Conservation (phyloP, 2,888 invertebrate species). For the Zootermopsis nevadensis region DNA sequence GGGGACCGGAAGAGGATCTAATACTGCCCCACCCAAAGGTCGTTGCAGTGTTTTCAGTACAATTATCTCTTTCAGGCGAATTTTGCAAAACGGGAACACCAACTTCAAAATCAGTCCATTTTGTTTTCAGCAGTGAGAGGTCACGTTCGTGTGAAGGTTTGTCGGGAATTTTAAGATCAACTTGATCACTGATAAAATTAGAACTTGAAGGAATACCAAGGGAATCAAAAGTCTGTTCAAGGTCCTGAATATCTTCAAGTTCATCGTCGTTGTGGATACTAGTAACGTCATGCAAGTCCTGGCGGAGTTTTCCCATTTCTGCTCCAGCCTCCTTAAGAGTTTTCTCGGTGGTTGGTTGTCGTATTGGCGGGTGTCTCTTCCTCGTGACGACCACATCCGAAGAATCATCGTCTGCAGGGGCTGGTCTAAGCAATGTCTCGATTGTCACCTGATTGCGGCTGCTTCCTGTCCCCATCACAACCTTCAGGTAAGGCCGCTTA, state of each 20-base stretch:
- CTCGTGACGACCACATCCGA: neutral
- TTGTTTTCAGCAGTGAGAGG: neutral
- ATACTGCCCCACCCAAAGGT: neutral
- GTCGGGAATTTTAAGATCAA: neutral
- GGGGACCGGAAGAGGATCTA: neutral
- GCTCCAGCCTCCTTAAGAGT: constrained; percentile 4
- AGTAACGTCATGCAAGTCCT: neutral
- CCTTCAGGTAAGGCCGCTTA: neutral
- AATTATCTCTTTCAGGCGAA: neutral
- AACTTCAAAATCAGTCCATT: neutral
- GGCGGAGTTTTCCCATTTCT: neutral
- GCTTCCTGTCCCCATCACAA: constrained; percentile 20
- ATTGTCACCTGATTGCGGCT: constrained; percentile 16
- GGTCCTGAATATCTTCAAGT: constrained; percentile 11
- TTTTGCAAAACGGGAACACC: neutral
- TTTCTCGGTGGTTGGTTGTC: constrained; percentile 13
- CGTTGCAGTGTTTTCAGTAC: neutral
- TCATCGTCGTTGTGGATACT: neutral
- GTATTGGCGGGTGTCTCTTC: neutral
- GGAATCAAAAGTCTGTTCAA: constrained; percentile 35
- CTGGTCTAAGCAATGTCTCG: neutral
- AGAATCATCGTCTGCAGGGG: neutral
- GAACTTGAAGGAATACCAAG: constrained; percentile 6
- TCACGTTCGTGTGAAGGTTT: neutral
- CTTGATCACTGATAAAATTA: neutral